phyloP scores from a whole-genome alignment of 2,113 vertebrate genomes.

The Craseonycteris thonglongyai region DNA sequence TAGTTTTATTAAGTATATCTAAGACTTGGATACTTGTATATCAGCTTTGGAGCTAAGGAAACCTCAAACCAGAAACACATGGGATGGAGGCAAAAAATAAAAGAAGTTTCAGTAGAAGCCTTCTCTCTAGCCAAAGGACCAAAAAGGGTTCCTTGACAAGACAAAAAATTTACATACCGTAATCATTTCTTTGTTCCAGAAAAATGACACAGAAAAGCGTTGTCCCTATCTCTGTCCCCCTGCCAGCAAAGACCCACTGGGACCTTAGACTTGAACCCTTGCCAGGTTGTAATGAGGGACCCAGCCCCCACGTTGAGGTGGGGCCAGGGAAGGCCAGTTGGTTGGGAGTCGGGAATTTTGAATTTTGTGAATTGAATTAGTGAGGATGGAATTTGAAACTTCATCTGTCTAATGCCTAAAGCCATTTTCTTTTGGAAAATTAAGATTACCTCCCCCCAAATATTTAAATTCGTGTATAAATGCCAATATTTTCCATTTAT shows the following conservation, averaged over 20 bases:
- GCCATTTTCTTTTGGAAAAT: not conserved
- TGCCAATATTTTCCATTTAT: not conserved
- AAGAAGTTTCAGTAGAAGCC: not conserved
- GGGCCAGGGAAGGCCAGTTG: not conserved
- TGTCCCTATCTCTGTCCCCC: fast-evolving
- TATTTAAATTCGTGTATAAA: not conserved
- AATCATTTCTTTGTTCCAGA: fast-evolving
- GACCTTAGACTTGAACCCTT: not conserved
- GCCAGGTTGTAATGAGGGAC: not conserved
- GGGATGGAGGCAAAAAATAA: not conserved
- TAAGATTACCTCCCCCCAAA: not conserved
- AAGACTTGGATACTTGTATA: no score
- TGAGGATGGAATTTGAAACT: not conserved
- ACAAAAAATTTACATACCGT: no score
- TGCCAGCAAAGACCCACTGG: not conserved
- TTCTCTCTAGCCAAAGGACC: not conserved
- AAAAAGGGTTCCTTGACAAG: not conserved
- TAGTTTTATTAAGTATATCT: no score
- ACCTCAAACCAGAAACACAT: not conserved
- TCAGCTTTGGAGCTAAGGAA: not conserved
- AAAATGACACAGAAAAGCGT: not conserved
- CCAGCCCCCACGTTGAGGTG: not conserved
- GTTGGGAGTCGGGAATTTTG: not conserved
- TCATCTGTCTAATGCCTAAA: not conserved
- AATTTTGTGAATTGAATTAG: not conserved